Conservation (phyloP, 2,113 vertebrate genomes). For the Fukomys damarensis region DNA sequence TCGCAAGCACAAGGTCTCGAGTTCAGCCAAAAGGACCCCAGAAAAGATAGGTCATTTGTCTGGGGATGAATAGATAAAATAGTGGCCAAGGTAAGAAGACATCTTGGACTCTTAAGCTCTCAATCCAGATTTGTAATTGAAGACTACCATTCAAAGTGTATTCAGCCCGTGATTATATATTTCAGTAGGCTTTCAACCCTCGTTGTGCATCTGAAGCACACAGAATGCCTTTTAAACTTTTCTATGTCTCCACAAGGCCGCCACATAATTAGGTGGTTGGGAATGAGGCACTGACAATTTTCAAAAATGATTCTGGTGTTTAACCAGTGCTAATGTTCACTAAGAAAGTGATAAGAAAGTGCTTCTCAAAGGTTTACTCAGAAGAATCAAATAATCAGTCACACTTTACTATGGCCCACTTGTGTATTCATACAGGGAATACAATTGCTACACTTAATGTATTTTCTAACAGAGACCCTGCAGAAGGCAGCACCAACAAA, state of each 20-base stretch:
- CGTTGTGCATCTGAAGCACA: not conserved
- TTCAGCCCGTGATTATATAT: not conserved
- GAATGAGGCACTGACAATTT: not conserved
- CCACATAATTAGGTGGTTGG: not conserved
- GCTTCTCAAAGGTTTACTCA: slow-evolving; percentile 25
- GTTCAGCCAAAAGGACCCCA: not conserved
- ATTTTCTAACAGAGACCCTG: slow-evolving; percentile 57
- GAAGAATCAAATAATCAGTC: slow-evolving; percentile 66
- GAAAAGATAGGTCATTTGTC: not conserved
- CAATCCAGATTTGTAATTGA: not conserved
- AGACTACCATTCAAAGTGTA: not conserved
- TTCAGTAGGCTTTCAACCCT: not conserved
- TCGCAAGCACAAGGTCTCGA: no score
- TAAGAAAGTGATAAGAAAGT: not conserved
- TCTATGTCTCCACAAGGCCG: not conserved
- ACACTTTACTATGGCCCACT: slow-evolving; percentile 54
- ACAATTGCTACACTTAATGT: slow-evolving; percentile 59
- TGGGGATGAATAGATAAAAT: not conserved
- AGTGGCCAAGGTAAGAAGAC: not conserved
- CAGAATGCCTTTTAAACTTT: not conserved
- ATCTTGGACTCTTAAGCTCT: not conserved
- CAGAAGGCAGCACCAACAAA: not conserved
- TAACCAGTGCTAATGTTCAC: not conserved
- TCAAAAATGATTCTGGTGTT: slow-evolving; percentile 1
- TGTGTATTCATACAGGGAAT: slow-evolving; percentile 65